Conservation (phyloP, 1,140 invertebrate genomes). For the Metopolophium dirhodum region DNA sequence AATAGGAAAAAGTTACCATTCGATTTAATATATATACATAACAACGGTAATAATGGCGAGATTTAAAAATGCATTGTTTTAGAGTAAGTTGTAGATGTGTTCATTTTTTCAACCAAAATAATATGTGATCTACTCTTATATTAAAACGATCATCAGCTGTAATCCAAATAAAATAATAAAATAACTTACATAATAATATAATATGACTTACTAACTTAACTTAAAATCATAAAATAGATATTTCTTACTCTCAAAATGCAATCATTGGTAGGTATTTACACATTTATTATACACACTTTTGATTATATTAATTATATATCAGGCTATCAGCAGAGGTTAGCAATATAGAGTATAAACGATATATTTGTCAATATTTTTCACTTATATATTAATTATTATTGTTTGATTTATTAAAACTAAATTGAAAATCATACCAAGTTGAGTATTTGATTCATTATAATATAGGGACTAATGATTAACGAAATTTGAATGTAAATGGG, state of each 20-base stretch:
- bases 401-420: background rate
- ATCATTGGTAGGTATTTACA: background rate
- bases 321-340: background rate
- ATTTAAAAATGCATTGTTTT: constrained; percentile 16
- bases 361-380: background rate
- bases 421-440: background rate
- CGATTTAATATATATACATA: background rate
- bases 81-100: background rate
- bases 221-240: background rate
- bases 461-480: background rate
- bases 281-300: constrained; percentile 1
- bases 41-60: background rate
- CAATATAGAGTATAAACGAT: background rate
- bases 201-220: background rate
- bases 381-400: background rate
- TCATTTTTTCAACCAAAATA: background rate
- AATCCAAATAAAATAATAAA: background rate
- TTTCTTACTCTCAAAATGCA: background rate
- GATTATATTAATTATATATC: background rate
- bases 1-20: background rate
- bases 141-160: background rate
- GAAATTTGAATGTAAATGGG: too few species aligned
- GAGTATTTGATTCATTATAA: background rate
- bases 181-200: too few species aligned
- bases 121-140: background rate